A percentile compares a stretch with the other conserved stretches of the same genome.
These are phyloP conservation scores for Zaprionus kolodkinae DNA, from an alignment of 1,140 invertebrate genomes.

Conservation along the genomic window DNA sequence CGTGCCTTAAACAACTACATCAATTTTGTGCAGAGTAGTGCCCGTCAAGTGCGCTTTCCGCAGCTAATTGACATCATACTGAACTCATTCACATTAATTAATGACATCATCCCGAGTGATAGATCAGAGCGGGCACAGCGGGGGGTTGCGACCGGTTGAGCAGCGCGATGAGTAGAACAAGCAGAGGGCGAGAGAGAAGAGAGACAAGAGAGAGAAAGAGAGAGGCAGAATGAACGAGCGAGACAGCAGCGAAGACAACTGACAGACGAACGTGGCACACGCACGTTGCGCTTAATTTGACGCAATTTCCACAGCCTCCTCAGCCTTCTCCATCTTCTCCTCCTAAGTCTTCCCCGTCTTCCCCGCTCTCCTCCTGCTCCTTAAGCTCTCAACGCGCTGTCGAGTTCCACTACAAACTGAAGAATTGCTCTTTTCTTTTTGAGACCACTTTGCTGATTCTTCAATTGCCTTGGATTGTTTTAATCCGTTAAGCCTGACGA, in stretches of 20 bases:
- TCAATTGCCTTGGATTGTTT: slow-evolving; percentile 11
- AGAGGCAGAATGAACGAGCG: slow-evolving; percentile 1
- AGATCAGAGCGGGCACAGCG: slow-evolving; percentile 23
- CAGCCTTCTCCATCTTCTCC: background rate
- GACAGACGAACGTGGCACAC: slow-evolving; percentile 38
- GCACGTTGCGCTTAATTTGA: slow-evolving; percentile 71
- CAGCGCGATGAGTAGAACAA: background rate
- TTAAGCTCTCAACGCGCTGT: background rate
- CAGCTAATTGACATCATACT: slow-evolving; percentile 83
- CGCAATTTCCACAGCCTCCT: slow-evolving; percentile 56
- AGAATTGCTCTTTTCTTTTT: slow-evolving; percentile 27
- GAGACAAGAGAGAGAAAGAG: background rate
- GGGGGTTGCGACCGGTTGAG: background rate
- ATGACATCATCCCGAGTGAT: slow-evolving; percentile 76
- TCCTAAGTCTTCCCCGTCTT: background rate
- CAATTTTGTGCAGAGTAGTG: slow-evolving; percentile 62
- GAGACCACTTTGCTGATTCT: slow-evolving; percentile 3
- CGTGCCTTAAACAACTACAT: slow-evolving; percentile 44
- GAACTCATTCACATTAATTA: slow-evolving; percentile 83
- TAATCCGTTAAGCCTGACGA: background rate
- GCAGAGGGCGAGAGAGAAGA: background rate
- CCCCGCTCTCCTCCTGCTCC: background rate
- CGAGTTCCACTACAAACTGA: slow-evolving; percentile 8
- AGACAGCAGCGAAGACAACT: background rate
- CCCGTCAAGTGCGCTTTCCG: slow-evolving; percentile 74